Conservation (phyloP, 2,888 invertebrate genomes). For the Pharmacophagus antenor region DNA sequence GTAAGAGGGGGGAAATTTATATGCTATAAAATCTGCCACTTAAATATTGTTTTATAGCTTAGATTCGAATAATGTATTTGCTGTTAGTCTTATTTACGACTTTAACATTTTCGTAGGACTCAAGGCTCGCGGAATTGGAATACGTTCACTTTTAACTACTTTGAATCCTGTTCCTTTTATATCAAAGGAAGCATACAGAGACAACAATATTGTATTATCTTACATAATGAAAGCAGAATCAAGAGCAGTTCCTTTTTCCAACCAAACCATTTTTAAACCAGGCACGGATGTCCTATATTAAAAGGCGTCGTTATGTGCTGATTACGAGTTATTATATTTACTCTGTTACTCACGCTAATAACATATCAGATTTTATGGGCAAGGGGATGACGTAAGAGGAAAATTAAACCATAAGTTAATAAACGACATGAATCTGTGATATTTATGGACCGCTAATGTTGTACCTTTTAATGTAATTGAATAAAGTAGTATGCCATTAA, state of each 20-base stretch:
- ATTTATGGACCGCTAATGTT: neutral
- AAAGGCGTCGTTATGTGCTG: slow-evolving; percentile 35
- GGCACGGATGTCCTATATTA: slow-evolving; percentile 40
- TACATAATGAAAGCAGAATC: slow-evolving; percentile 51
- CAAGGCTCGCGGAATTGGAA: too few species aligned
- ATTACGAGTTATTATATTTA: slow-evolving; percentile 39
- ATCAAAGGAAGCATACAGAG: too few species aligned
- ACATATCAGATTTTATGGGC: slow-evolving; percentile 34
- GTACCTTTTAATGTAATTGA: neutral
- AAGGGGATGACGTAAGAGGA: slow-evolving; percentile 1
- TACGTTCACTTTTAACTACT: too few species aligned
- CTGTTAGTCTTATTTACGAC: too few species aligned
- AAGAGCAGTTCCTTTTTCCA: slow-evolving; percentile 43
- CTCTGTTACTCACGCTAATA: slow-evolving; percentile 31
- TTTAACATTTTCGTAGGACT: too few species aligned
- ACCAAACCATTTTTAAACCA: too few species aligned
- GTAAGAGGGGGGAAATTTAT: too few species aligned
- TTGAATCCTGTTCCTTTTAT: too few species aligned
- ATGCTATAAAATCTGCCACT: too few species aligned
- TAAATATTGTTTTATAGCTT: too few species aligned
- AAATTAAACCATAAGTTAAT: slow-evolving; percentile 1
- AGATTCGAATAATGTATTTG: too few species aligned
- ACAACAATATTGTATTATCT: too few species aligned
- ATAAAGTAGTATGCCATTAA: neutral
- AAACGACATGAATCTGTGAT: neutral